Evolutionary conservation across 2,888 invertebrate genomes (phyloP).

Genomic region (Troilus luridus): DNA sequence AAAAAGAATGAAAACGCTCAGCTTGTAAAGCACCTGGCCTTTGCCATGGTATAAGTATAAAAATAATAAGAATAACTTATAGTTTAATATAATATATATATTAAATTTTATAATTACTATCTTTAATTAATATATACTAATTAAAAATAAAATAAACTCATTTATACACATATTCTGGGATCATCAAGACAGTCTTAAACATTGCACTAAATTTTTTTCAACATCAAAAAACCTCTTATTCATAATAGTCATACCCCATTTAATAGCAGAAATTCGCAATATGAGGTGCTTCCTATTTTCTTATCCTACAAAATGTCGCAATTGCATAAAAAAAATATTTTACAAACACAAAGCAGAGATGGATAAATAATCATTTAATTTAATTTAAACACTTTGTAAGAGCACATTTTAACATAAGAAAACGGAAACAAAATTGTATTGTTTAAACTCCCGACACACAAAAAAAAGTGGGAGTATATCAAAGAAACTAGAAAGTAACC

Average conservation of each 20-base stretch:
- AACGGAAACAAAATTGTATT: too few relatives aligned
- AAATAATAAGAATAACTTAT: background rate
- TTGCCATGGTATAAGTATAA: background rate
- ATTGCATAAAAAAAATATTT: too few relatives aligned
- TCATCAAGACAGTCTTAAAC: background rate
- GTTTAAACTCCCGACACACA: too few relatives aligned
- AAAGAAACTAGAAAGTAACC: too few relatives aligned
- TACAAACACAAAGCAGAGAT: too few relatives aligned
- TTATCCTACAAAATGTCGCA: too few relatives aligned
- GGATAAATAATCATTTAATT: too few relatives aligned
- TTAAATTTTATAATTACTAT: background rate
- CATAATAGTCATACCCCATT: background rate
- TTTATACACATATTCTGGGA: background rate
- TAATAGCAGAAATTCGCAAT: too few relatives aligned
- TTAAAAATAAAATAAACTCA: background rate
- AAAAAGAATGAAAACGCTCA: background rate
- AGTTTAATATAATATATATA: background rate
- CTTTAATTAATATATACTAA: background rate
- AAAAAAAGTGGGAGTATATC: too few relatives aligned
- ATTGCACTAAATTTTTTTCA: background rate
- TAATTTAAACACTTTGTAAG: too few relatives aligned
- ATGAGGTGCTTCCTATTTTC: too few relatives aligned
- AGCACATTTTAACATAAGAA: too few relatives aligned
- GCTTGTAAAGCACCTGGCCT: conserved; percentile 14
- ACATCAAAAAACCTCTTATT: background rate